phyloP scores from a whole-genome alignment of 2,797 vertebrate species.

The Geotria australis region DNA sequence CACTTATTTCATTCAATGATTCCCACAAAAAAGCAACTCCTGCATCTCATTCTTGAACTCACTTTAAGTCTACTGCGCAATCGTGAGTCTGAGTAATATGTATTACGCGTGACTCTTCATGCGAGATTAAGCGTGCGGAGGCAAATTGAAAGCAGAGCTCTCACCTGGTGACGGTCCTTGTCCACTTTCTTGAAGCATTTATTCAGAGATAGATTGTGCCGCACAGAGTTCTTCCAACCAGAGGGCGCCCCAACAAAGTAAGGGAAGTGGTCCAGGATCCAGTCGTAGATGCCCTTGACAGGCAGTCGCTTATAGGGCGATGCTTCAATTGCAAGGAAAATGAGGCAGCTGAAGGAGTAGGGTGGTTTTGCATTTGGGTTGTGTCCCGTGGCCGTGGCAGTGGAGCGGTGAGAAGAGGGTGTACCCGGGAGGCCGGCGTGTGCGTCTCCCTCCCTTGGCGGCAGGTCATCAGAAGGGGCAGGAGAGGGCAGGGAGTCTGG shows the following conservation, averaged over 20 bases:
- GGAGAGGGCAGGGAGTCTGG: conserved; percentile 42
- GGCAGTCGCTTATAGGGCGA: conserved; percentile 73
- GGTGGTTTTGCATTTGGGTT: conserved; percentile 79
- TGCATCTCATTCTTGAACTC: too few species aligned
- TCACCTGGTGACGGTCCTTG: conserved; percentile 91
- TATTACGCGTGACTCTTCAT: too few species aligned
- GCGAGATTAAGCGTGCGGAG: too few species aligned
- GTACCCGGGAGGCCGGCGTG: too few species aligned
- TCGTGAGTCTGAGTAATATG: too few species aligned
- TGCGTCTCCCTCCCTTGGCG: too few species aligned
- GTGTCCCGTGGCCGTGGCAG: conserved; percentile 14
- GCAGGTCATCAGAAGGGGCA: conserved; percentile 25
- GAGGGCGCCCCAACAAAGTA: conserved; percentile 91
- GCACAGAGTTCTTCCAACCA: conserved; percentile 95
- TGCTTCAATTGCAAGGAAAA: conserved; percentile 95
- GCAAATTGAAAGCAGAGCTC: neutral
- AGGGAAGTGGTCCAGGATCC: conserved; percentile 93
- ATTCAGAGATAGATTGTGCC: conserved; percentile 82
- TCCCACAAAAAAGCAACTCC: too few species aligned
- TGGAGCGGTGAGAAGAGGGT: too few species aligned
- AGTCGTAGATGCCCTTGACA: conserved; percentile 92
- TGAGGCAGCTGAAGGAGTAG: conserved; percentile 92
- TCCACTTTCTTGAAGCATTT: conserved; percentile 99
- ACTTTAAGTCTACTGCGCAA: too few species aligned
- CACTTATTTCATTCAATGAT: too few species aligned